Base-by-base conservation (phyloP, 1,140 invertebrate species). In the Rhyzopertha dominica region DNA sequence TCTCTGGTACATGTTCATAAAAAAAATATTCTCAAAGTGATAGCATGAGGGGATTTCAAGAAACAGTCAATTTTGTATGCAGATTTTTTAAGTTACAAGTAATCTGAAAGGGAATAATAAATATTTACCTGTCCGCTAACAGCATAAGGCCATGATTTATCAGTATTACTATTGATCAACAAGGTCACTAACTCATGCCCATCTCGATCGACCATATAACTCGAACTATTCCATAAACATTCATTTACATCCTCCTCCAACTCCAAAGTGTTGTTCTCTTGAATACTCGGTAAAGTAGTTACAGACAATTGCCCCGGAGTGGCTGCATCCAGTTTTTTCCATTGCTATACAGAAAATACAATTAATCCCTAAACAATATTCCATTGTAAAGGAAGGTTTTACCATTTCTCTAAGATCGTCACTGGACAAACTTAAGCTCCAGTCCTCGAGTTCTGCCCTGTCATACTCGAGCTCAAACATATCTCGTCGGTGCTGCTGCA, bases 401-500 rank as follows among this genome's bases (percentile, higher is more conserved):
- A 8, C 43, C 55, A 14, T 58, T 49, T 77, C 73, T 51, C 70
- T 69, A 35, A 81, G 63, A 63, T 84, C 80, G 59, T 84, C 81
- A 43, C 73, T 79, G 3, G 82, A 84, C 25, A 84, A 59, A 25
- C 79, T 80, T 62, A 86, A 75, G 59, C 80, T 85, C 84, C 84
- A 87, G 59, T 87, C 84, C 68, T 86, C 84, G 37, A 87, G 63
- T 65, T 87, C 84, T 4, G 82, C 77, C 50, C 78, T 74, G 59
- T 85, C 82, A 55, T 85, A 85, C 59, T 84, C 81, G 49, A 84
- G 68, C 57, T 83, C 81, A 23, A 81, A 69, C 34, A 81, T 62
- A 58, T 82, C 80, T 48, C 79, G 69, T 54, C 82, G 79, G 49
- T 82, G 77, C 54, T 81, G 79, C 50, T 78, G 75, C 17, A 79